Base-by-base conservation (phyloP, 92 coral and sea anemone species). In the Zoanthus sansibaricus region DNA sequence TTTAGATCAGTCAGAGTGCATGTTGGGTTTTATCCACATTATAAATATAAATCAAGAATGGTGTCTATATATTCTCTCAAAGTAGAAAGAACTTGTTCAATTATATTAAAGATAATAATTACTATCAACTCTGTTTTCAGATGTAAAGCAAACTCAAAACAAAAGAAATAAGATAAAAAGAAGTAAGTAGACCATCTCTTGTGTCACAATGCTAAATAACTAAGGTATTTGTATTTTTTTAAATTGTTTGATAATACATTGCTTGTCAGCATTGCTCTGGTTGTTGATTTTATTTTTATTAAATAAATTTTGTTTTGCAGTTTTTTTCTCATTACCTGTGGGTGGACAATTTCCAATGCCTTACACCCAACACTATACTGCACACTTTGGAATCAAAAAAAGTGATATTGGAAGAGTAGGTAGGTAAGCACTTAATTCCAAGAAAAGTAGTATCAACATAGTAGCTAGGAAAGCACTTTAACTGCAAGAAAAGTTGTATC, bases 341-440 rank as follows among this genome's bases (percentile, higher is more conserved):
- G 98, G 98, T 58, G 96, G 89, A 12, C 93, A 91, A 83, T 91
- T 94, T 64, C 98, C 98, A 31, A 72, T 94, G 7, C 86, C 87
- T 76, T 94, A 88, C 74, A 46, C 96, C n/a, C 82, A 90, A 51
- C 70, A 83, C 0, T 21, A 44, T 9, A 47, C 16, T 11, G 13
- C 79, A 32, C 88, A 84, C 3, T 44, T 58, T 48, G 82, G 64
- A 17, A 62, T 9, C 9, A 89, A 89, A 85, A 89, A 85, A 52
- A 89, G 86, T 42, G 52, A 71, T 9, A 87, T 89, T 17, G 82
- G 75, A 58, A 56, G 20, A 7, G 59, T 48, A 71, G 86, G 92
- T 89, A 17, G 56, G 89, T 75, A 58, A 20, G 21, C 10, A 25
- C 44, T n/a, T 51, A 32, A 33, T 3, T 3, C 15, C 47, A 7